phyloP scores from a whole-genome alignment of 2,113 vertebrate species.

The Coregonus clupeaformis region DNA sequence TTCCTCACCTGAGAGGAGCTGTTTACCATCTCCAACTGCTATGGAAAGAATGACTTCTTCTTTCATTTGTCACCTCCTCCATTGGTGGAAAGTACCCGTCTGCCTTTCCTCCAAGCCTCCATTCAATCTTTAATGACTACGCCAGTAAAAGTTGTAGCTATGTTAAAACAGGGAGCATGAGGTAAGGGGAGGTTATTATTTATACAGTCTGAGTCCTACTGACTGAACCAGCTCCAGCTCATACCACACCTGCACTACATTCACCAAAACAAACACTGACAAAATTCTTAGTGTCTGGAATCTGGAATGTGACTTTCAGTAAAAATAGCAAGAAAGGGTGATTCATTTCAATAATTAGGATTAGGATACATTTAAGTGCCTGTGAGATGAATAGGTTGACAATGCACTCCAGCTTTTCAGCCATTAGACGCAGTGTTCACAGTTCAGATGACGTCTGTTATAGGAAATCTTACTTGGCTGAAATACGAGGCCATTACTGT shows the following conservation, averaged over 20 bases:
- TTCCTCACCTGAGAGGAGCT: conserved; percentile 44
- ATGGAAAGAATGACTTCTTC: conserved; percentile 51
- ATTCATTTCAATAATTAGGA: conserved; percentile 13
- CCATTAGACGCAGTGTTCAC: not conserved
- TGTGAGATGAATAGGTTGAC: not conserved
- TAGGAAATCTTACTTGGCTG: conserved; percentile 7
- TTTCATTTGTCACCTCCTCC: conserved; percentile 50
- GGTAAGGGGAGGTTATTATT: conserved; percentile 51
- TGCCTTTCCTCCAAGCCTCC: conserved; percentile 52
- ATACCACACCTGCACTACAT: conserved; percentile 51
- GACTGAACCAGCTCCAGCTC: conserved; percentile 38
- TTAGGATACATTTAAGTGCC: not conserved
- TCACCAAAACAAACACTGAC: conserved; percentile 27
- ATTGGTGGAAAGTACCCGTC: conserved; percentile 54
- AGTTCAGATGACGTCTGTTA: conserved; percentile 4
- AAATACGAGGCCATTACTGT: not conserved
- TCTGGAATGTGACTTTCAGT: conserved; percentile 9
- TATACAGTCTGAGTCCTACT: conserved; percentile 44
- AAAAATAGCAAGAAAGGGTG: not conserved
- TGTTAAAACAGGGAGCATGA: conserved; percentile 53
- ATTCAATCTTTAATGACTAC: conserved; percentile 58
- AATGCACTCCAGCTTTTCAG: conserved; percentile 4
- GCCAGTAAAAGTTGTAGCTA: conserved; percentile 52
- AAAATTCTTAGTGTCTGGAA: not conserved
- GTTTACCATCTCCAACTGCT: conserved; percentile 33